Evolutionary conservation across 1,140 invertebrate genomes (phyloP), one percentile per base, ranked within the genome.

Genomic region (Dinoponera quadriceps): DNA sequence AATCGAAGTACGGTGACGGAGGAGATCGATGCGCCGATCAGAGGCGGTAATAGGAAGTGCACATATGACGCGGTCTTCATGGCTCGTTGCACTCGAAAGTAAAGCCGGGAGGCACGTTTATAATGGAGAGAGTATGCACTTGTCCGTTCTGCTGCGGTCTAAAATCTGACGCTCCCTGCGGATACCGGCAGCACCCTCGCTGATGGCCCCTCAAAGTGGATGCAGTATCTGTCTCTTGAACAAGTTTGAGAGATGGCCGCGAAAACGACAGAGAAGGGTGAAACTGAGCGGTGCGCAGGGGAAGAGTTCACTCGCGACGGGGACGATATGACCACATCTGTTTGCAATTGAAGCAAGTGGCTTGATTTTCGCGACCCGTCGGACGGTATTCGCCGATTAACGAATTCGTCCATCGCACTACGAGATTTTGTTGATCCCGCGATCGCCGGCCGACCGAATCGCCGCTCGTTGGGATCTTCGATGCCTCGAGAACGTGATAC

Each of bases 281-380:
- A 66, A 51, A 9, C 38, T 54, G 38, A 54, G 49, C 48, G 66
- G 60, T 69, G 38, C n/a, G n/a, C n/a, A n/a, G 29, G 66, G 13
- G 73, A 74, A 57, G 20, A 65, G 38, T 75, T 51, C 29, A 27
- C 22, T 81, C 66, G 60, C 68, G 82, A 91, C 87, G 88, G 69
- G 38, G 7, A 44, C 38, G 71, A 86, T n/a, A n/a, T 85, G 83
- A 88, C 88, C 84, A 89, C 92, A 92, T 92, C 92, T 92, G 92
- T 91, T 92, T 92, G 90, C 91, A 92, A 92, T 92, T 92, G 91
- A 91, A 92, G 90, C 89, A 91, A 92, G 92, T 91, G 88, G 86
- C 74, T 86, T 62, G 91, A 90, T 89, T 88, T 82, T 88, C 77
- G 65, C 75, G 62, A 77, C 87, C 38, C 90, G 85, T 90, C 88